Conservation (phyloP, 2,888 invertebrate genomes). For the Scrobipalpa costella region DNA sequence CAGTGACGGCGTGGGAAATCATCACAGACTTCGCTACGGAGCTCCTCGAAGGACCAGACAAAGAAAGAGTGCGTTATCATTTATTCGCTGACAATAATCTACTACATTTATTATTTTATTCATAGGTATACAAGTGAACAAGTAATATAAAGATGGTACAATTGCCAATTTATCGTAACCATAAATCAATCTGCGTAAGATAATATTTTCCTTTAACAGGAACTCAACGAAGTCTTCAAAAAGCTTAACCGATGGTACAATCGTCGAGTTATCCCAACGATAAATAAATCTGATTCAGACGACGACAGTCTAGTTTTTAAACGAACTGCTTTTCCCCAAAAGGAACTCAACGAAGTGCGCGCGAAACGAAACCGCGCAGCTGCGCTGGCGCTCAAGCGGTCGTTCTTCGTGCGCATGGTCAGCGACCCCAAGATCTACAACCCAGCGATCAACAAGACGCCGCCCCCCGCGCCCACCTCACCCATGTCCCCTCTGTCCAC, state of each 20-base stretch:
- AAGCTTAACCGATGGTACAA: too few relatives aligned
- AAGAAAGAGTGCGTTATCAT: conserved; percentile 79
- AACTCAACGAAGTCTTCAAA: too few relatives aligned
- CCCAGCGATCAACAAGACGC: conserved; percentile 91
- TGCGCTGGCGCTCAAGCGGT: conserved; percentile 93
- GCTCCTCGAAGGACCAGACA: conserved; percentile 86
- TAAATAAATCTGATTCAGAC: too few relatives aligned
- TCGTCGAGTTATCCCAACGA: too few relatives aligned
- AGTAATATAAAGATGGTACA: background rate
- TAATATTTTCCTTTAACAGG: background rate
- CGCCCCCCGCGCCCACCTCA: conserved; percentile 82
- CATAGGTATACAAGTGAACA: background rate
- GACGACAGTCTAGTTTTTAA: too few relatives aligned
- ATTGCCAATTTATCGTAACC: too few relatives aligned
- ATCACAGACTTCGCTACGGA: conserved; percentile 91
- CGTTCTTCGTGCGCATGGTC: conserved; percentile 98
- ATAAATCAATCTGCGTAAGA: too few relatives aligned
- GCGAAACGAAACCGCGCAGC: conserved; percentile 86
- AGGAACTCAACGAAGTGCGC: conserved; percentile 88
- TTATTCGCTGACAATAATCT: too few relatives aligned
- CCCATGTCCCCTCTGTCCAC: conserved; percentile 74
- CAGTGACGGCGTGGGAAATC: conserved; percentile 92
- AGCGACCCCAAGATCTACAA: conserved; percentile 98
- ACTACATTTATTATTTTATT: background rate
- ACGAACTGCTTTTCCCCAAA: conserved; percentile 37